These are phyloP conservation scores for Tychaedon coryphoeus DNA, from an alignment of 2,113 vertebrate species.

Conservation along the genomic window DNA sequence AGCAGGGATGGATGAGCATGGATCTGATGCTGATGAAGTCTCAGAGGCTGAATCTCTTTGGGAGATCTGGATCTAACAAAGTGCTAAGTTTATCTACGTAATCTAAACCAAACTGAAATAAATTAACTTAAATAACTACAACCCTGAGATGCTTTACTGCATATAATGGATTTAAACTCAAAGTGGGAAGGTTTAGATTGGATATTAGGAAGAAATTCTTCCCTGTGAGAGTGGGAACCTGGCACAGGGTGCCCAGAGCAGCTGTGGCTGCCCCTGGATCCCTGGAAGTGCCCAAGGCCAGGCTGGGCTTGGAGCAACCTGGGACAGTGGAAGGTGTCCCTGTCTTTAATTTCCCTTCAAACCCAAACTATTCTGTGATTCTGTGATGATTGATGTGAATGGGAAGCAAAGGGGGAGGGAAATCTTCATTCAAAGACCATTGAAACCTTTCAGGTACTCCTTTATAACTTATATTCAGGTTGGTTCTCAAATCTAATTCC, in stretches of 20 bases:
- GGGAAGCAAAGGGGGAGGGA: neutral
- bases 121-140: neutral
- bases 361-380: neutral
- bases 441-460: neutral
- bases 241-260: neutral
- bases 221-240: fast-evolving
- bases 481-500: neutral
- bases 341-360: neutral
- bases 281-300: neutral
- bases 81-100: neutral
- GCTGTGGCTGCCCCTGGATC: neutral
- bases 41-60: neutral
- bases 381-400: neutral
- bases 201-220: neutral
- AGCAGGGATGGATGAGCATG: neutral
- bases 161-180: neutral
- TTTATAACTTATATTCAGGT: neutral
- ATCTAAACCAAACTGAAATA: neutral
- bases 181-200: neutral
- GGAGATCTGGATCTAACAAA: neutral
- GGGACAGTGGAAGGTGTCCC: neutral
- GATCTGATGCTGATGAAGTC: neutral
- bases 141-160: neutral
- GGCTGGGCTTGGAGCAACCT: fast-evolving
- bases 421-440: neutral